phyloP scores from a whole-genome alignment of 2,888 invertebrate genomes.

The Sepiola atlantica region DNA sequence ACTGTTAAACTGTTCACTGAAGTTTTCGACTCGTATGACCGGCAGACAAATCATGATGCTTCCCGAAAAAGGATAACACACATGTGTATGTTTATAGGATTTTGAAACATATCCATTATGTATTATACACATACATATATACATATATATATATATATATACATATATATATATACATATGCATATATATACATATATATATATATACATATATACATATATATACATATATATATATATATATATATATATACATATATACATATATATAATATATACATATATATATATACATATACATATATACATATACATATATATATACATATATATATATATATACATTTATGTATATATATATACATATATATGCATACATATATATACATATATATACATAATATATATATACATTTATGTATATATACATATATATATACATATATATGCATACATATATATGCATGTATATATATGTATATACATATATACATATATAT shows the following conservation, averaged over 20 bases:
- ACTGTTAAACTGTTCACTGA: too few species aligned
- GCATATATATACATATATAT: neutral
- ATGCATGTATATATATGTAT: neutral
- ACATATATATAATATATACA: too few species aligned
- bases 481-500: neutral
- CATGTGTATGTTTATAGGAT: too few species aligned
- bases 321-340: neutral
- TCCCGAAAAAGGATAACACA: too few species aligned
- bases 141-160: neutral
- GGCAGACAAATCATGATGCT: too few species aligned
- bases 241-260: slow-evolving; percentile 17
- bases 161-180: neutral
- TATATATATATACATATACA: too few species aligned
- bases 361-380: neutral
- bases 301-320: neutral
- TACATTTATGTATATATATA: neutral
- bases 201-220: slow-evolving; percentile 3
- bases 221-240: slow-evolving; percentile 17
- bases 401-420: too few species aligned
- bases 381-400: neutral
- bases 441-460: neutral
- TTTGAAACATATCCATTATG: too few species aligned
- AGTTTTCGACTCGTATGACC: too few species aligned
- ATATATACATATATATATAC: neutral
- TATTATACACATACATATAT: too few species aligned